Base-by-base conservation (phyloP, 2,113 vertebrate species). In the Gasterosteus nipponicus region DNA sequence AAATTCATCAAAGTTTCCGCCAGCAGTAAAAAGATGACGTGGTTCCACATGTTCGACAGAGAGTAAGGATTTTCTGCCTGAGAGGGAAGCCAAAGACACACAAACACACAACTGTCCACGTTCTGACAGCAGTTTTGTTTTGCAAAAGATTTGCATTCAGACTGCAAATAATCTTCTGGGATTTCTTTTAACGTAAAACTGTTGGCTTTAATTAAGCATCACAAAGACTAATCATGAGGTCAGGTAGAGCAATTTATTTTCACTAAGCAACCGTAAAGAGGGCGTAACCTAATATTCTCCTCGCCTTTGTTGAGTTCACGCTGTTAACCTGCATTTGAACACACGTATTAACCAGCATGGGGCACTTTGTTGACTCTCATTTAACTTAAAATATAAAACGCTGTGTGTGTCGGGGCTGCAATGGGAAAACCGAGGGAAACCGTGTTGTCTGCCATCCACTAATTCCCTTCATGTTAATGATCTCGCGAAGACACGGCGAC, bases 201-300 rank as follows among this genome's bases (percentile, higher is more conserved):
- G 72, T 75, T 77, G 75, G 33, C 53, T 61, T 15, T 22, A 71
- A 76, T 81, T 81, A 77, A 58, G 66, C 63, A 73, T 64, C 22
- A 75, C 61, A 70, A 80, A 71, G 11, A 49, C 46, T 70, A 80
- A 88, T 83, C 60, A 75, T 2, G 8, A 33, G 73, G 75, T 85
- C 60, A 80, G 69, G 35, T 44, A 35, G 33, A 74, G 58, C 49
- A 11, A 42, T 71, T 73, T 76, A 5, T 35, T 59, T 61, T 75
- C 59, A 46, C 19, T 65, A 26, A 38, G 38, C 22, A 6, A 70
- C 69, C 22, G 69, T 38, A 51, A 47, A 35, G 41, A 53, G 8
- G 0, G 7, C 51, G 65, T 46, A 64, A 35, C 54, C 26, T 26
- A 29, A 60, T 78, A 42, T 53, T 6, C 5, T 42, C 47, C 8